Base-by-base conservation (phyloP, 2,797 vertebrate species). In the Ficedula albicollis region DNA sequence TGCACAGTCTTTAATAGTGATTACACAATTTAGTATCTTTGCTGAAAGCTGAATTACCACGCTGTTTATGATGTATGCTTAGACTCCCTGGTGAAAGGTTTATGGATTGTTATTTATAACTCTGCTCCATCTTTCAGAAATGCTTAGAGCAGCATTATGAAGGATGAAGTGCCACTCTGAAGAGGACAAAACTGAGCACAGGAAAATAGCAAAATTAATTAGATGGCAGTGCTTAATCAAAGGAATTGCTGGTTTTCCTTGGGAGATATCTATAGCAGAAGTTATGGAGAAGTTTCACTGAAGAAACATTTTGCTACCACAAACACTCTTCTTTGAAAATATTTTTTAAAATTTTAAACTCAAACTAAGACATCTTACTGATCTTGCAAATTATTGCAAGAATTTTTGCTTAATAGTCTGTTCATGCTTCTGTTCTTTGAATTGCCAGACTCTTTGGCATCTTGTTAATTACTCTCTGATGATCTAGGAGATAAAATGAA, bases 1-100 rank as follows among this genome's bases (percentile, higher is more conserved):
- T 63, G 56, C 32, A 66, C 8, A 46, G 58, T 54, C 91, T 89
- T 87, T 92, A 93, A 77, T 39, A 80, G 68, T n/a, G 64, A 89
- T 89, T 94, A 87, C 58, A 85, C 46, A 72, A 83, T 83, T 77
- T 68, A 91, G 56, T 82, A 51, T 60, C 82, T 83, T 89, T 89
- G 25, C 89, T 76, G 39, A 89, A 89, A 87, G 75, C 43, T 27
- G 75, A 72, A 63, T 85, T 84, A 74, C 60, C 14, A 23, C 2
- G 3, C 49, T 70, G 29, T 87, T 91, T 69, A 52, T 54, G 69
- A 80, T 64, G 49, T 68, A 64, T 64, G 72, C 27, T 94, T 55
- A 77, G 41, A 32, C n/a, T 62, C 39, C 77, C 43, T 44, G 16
- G 22, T 83, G 87, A 93, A 92, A 92, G 75, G 64, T 92, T 93